Base-by-base conservation (phyloP, 2,888 invertebrate genomes). In the Crocallis elinguaria region DNA sequence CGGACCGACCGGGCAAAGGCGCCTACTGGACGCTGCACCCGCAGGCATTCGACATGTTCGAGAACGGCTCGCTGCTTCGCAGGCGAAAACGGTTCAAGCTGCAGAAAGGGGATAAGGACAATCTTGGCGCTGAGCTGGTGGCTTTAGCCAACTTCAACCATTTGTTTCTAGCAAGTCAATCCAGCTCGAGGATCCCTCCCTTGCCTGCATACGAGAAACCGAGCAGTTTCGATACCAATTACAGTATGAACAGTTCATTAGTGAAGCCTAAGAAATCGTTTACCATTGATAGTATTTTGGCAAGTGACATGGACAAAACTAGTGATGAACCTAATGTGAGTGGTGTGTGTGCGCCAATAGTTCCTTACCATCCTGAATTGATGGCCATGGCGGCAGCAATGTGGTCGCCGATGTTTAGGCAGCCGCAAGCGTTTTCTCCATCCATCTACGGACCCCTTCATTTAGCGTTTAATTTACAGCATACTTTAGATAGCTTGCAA, bases 11-110 rank as follows among this genome's bases (percentile, higher is more conserved):
- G 7, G 96, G 96, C 32, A 96, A 97, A 84, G 96, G 96, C 25
- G 95, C 96, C 51, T 96, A 96, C 84, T 96, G 96, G 96, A 95
- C 96, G 8, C 92, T 97, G 48, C 96, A 96, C 73, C 96, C 96
- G 11, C 94, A 94, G 70, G 95, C 95, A 32, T 94, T 95, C 68
- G 95, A 95, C 77, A 96, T 96, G 96, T 96, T 96, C 79, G 96
- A 98, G 80, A 98, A 98, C 83, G 98, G 98, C n/a, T 96, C 96
- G 44, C 93, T 97, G 56, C 91, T 97, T 12, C 89, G 97, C 30
- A 92, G 97, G 46, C 91, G 97, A 61, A 97, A 97, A 81, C 92
- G 97, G 4, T 97, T 97, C 90, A 97, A 97, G 92, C 88, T 96
- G 32, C 62, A 64, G 23, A 69, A 71, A 52, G 63, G 73, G 11